phyloP scores from a whole-genome alignment of 2,797 vertebrate species.

The Brotogeris chrysoptera region DNA sequence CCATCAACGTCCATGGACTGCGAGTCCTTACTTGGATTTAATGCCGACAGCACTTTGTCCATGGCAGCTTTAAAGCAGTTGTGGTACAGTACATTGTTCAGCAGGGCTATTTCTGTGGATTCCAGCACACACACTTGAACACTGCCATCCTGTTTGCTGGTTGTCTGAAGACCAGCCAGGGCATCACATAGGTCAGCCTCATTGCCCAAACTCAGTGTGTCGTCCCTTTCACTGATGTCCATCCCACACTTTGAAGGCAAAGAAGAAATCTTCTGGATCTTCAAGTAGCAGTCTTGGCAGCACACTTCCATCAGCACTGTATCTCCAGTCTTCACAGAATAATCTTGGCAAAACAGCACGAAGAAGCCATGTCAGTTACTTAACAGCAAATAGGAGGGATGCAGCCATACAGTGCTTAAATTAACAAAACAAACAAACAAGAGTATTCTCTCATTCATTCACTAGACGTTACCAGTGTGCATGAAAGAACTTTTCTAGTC shows the following conservation, averaged over 20 bases:
- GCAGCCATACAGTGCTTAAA: background rate
- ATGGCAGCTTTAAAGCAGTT: slow-evolving; percentile 85
- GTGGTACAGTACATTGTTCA: slow-evolving; percentile 89
- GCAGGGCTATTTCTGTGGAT: slow-evolving; percentile 89
- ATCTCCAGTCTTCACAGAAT: slow-evolving; percentile 81
- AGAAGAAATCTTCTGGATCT: slow-evolving; percentile 83
- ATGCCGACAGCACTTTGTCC: slow-evolving; percentile 79
- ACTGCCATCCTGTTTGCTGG: slow-evolving; percentile 53
- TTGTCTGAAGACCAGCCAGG: slow-evolving; percentile 89
- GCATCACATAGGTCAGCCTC: slow-evolving; percentile 92
- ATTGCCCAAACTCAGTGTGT: slow-evolving; percentile 59
- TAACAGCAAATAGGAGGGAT: background rate
- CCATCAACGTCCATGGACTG: slow-evolving; percentile 51
- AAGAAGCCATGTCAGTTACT: background rate
- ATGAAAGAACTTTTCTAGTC: background rate
- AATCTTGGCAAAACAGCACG: slow-evolving; percentile 73
- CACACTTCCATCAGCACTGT: slow-evolving; percentile 88
- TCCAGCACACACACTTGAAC: slow-evolving; percentile 84
- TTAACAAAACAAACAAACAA: background rate
- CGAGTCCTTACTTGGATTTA: slow-evolving; percentile 66
- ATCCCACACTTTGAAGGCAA: slow-evolving; percentile 66
- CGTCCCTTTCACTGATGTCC: slow-evolving; percentile 51
- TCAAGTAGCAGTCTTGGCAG: slow-evolving; percentile 90
- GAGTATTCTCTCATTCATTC: background rate
- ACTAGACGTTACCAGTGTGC: background rate